Evolutionary conservation across 2,888 invertebrate species (phyloP), one percentile per base, ranked within the genome.

Genomic region (Noctua fimbriata): DNA sequence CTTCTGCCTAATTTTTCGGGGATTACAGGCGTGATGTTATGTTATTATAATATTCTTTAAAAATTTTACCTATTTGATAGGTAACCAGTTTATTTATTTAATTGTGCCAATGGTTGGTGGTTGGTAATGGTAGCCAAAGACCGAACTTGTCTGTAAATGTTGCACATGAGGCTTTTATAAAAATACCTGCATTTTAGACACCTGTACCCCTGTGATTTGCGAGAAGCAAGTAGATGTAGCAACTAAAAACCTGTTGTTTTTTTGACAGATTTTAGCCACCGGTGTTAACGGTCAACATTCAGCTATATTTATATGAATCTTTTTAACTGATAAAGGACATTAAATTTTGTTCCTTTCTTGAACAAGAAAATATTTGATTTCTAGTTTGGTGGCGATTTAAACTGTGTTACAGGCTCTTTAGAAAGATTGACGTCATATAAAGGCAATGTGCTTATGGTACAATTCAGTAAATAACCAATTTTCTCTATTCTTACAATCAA

Each of bases 41-140:
- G 32, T 36, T 36, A 28, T 55, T 28, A 28, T n/a, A 76, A 52
- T 9, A 44, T 69, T 52, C 10, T 28, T 28, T 36, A 18, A 21
- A 16, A 49, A 12, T 18, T 41, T 73, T 28, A 28, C 71, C 41
- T 74, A 76, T 66, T 32, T 47, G 14, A 76, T 83, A 76, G 65
- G 52, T 73, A n/a, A 52, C 14, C 5, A 28, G 6, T 67, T 36
- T 18, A 21, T 52, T 10, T 78, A 55, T 44, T 49, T 80, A 63
- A 41, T 49, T 74, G 69, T 36, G 28, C 1, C 21, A 65, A 66
- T 73, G n/a, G 73, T 69, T 36, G 49, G 18, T n/a, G n/a, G n/a
- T n/a, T n/a, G n/a, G n/a, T n/a, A n/a, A 12, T 1, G 21, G 41
- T 65, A 28, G 47, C 41, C 14, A 55, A 55, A 2, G 7, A 55